Evolutionary conservation across 1,140 invertebrate species (phyloP), one percentile per base, ranked within the genome.

Genomic region (Campoletis sonorensis): DNA sequence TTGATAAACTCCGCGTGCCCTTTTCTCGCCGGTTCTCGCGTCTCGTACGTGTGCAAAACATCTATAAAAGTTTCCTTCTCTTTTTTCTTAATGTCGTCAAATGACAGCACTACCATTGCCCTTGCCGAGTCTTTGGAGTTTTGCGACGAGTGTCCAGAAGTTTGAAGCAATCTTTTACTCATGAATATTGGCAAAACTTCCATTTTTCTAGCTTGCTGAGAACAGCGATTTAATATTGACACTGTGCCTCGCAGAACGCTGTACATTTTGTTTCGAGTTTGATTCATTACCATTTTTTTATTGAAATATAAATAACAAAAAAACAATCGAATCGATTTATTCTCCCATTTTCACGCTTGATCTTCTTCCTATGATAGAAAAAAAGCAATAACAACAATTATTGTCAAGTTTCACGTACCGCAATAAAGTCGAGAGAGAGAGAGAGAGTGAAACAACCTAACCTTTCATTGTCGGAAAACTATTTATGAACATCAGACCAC

Each of bases 1-100:
- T 97, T 95, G 83, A 99, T 98, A 91, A 99, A 99, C 86, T 99
- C 97, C 0, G 98, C 96, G 90, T 98, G 97, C 45, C 97, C 97
- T 73, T 94, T 92, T 81, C 95, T 92, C 83, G 94, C 93, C 0
- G 92, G 92, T 71, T 92, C 94, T 77, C 93, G 91, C 15, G 91
- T 92, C 84, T 94, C 90, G 82, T 96, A 98, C 79, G 95, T 94
- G 82, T 95, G 94, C 37, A 98, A 92, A 88, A 96, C 95, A 80
- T 95, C 94, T 27, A 97, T 84, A 89, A 96, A 98, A 0, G 94
- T 93, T 13, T 95, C 89, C 88, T 96, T 97, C 68, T 95, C 94
- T 89, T 96, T 97, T 5, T 94, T 90, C 58, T 94, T 87, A 10
- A 93, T 85, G 45, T 92, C 88, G 33, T 92, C 88, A 90, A 96